Evolutionary conservation across 2,113 vertebrate species (phyloP), one percentile per base, ranked within the genome.

Genomic region (Syrmaticus mikado): DNA sequence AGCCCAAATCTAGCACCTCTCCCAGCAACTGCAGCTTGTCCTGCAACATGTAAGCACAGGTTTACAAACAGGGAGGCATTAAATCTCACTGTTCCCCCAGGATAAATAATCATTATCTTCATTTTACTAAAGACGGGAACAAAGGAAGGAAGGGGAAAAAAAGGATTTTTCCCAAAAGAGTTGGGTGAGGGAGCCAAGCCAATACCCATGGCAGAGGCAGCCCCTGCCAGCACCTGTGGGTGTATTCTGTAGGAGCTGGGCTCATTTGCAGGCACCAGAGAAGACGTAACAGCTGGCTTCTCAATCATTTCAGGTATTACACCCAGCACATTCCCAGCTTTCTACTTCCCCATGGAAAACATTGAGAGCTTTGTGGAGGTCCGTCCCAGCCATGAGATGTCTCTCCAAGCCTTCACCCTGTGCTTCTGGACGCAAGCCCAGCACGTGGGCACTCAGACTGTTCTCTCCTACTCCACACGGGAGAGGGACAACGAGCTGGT

Each of bases 401-500:
- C 93, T 7, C 95, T 99, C 24, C 89, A 93, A 40, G 95, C 97
- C 79, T 98, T 99, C 97, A 98, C 98, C 0, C 83, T 96, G 13
- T 98, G 98, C 65, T 97, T 98, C 97, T 98, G 98, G 36, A 87
- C 98, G 75, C 96, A 89, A 28, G 82, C 96, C 24, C 77, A 67
- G 24, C 58, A 40, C 0, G 2, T 21, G 3, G 95, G 96, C 18
- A 74, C 87, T 53, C 97, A 98, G 90, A 98, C 98, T 1, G 71
- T 98, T 48, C 87, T 98, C 41, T 98, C 98, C 61, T 99, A 99
- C 75, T 96, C 97, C 88, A 98, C 95, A 1, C 67, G 53, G 17
- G 79, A 94, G 10, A 96, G 89, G 1, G 98, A 98, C 43, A 98
- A 98, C 0, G 98, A 99, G 93, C 95, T 98, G 40, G 85, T 90